Evolutionary conservation across 23 tunicate species (phyloP).

Genomic region (Trididemnum clinides): DNA sequence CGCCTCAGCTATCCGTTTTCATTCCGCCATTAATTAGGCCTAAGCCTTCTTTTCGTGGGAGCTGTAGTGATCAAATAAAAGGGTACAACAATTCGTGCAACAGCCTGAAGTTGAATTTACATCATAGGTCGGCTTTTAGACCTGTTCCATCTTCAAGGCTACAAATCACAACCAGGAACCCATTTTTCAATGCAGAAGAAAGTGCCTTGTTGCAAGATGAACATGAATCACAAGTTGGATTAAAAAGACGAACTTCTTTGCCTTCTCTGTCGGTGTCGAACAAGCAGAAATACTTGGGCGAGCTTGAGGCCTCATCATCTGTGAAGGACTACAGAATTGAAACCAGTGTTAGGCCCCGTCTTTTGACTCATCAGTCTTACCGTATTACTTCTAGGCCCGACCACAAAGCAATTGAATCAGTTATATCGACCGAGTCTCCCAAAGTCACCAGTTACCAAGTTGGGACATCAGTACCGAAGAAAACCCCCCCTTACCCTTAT

Average conservation of each 20-base stretch:
- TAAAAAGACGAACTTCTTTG: constrained; percentile 2
- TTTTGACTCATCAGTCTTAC: not conserved
- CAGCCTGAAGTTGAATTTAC: not conserved
- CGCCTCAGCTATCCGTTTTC: not conserved
- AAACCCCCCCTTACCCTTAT: not conserved
- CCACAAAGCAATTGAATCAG: not conserved
- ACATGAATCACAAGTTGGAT: no score
- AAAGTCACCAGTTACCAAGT: not conserved
- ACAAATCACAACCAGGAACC: not conserved
- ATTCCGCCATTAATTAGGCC: constrained; percentile 13
- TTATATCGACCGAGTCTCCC: not conserved
- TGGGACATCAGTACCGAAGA: not conserved
- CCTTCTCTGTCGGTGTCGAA: not conserved
- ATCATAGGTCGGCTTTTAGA: not conserved
- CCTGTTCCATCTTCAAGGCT: not conserved
- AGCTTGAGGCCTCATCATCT: not conserved
- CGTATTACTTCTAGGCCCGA: not conserved
- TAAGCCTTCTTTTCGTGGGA: constrained; percentile 23
- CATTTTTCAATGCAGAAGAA: not conserved
- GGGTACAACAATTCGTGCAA: not conserved
- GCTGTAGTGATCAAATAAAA: not conserved
- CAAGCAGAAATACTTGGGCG: constrained; percentile 9
- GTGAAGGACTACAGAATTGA: no score
- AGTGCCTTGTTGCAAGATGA: no score
- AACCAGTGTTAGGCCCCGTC: not conserved